phyloP scores from a whole-genome alignment of 2,888 invertebrate genomes.

The Drosophila siamana region DNA sequence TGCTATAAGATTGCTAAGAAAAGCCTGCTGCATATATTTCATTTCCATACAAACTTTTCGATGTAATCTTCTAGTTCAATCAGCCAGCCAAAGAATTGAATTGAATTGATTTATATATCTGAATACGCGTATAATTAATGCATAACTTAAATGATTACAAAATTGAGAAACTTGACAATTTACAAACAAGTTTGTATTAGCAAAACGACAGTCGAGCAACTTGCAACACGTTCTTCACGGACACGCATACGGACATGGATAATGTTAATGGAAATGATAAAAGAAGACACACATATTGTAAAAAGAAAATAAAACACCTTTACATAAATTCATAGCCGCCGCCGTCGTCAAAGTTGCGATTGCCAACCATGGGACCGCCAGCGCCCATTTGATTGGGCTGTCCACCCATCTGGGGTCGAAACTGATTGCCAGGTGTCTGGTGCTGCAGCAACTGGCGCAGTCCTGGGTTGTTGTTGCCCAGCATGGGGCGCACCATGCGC shows the following conservation, averaged over 20 bases:
- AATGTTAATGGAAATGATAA: background rate
- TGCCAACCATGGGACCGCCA: slow-evolving; percentile 79
- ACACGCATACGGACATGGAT: background rate
- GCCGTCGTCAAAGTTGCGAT: slow-evolving; percentile 83
- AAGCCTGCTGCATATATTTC: too few species aligned
- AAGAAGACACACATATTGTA: slow-evolving; percentile 3
- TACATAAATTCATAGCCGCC: slow-evolving; percentile 84
- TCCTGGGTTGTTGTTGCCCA: slow-evolving; percentile 91
- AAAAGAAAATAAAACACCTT: slow-evolving; percentile 27
- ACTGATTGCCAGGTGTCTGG: slow-evolving; percentile 84
- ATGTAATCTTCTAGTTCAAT: too few species aligned
- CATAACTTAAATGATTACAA: slow-evolving; percentile 14
- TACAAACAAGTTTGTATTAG: slow-evolving; percentile 30
- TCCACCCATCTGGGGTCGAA: slow-evolving; percentile 83
- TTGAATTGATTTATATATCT: too few species aligned
- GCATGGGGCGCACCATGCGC: slow-evolving; percentile 91
- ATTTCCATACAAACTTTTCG: too few species aligned
- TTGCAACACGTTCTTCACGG: background rate
- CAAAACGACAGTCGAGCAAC: slow-evolving; percentile 2
- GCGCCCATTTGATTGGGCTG: slow-evolving; percentile 77
- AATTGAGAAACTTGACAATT: slow-evolving; percentile 30
- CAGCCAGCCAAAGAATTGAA: background rate
- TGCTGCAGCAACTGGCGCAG: slow-evolving; percentile 91
- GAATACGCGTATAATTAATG: slow-evolving; percentile 13
- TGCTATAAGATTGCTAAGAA: too few species aligned